Conservation (phyloP, 2,888 invertebrate genomes). For the Diploptera punctata region DNA sequence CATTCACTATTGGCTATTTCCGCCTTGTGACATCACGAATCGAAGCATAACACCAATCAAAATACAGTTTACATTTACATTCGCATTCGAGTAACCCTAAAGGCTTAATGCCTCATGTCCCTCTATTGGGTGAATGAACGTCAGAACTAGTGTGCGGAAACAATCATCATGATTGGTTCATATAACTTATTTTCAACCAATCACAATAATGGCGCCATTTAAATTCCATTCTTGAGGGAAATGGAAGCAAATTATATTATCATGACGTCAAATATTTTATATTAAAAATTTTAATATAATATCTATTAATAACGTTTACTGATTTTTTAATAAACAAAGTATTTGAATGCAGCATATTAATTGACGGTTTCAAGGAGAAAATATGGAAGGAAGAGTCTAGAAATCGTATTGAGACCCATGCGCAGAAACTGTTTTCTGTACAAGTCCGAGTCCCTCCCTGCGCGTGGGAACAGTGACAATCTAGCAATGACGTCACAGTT, state of each 20-base stretch:
- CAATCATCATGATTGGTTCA: conserved; percentile 34
- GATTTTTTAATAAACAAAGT: too few relatives aligned
- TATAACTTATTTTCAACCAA: conserved; percentile 33
- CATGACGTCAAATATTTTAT: neutral
- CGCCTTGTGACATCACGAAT: conserved; percentile 46
- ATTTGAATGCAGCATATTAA: too few relatives aligned
- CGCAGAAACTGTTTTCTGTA: neutral
- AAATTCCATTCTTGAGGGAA: conserved; percentile 37
- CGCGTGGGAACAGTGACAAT: conserved; percentile 40
- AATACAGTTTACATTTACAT: conserved; percentile 42
- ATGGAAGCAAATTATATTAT: conserved; percentile 12
- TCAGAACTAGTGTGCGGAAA: conserved; percentile 39
- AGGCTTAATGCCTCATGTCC: conserved; percentile 43
- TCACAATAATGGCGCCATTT: conserved; percentile 38
- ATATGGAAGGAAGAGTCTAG: too few relatives aligned
- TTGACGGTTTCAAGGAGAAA: too few relatives aligned
- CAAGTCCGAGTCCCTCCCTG: conserved; percentile 38
- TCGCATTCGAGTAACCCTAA: conserved; percentile 27
- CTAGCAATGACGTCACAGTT: conserved; percentile 38
- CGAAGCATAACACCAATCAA: conserved; percentile 45
- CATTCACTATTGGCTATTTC: conserved; percentile 45
- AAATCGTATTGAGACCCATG: too few relatives aligned
- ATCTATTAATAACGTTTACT: neutral
- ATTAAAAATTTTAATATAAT: neutral
- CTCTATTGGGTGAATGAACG: conserved; percentile 44